Percentiles rank a stretch among this genome's conserved stretches.
phyloP scores from a whole-genome alignment of 2,113 vertebrate genomes.

The Anolis sagrei region DNA sequence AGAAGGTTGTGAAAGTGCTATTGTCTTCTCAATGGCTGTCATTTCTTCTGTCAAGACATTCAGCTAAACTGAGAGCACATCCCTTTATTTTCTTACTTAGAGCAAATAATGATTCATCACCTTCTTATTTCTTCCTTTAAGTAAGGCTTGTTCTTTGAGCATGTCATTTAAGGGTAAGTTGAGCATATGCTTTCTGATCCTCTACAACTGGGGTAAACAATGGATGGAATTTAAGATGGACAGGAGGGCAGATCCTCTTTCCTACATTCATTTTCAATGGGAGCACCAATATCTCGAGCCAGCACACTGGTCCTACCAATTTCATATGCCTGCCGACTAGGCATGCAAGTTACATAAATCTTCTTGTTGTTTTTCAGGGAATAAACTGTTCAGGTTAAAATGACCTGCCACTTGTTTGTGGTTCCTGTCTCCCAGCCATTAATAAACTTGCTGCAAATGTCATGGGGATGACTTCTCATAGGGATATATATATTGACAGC shows the following conservation, averaged over 20 bases:
- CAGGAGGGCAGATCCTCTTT: not conserved
- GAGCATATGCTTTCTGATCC: not conserved
- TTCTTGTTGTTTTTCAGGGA: not conserved
- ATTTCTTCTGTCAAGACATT: conserved; percentile 51
- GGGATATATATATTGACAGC: not conserved
- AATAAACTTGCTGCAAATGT: not conserved
- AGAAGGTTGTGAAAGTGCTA: conserved; percentile 39
- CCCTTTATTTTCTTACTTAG: conserved; percentile 65
- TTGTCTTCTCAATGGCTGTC: conserved; percentile 62
- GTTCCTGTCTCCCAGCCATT: not conserved
- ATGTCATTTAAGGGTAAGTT: not conserved
- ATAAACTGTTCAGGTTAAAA: not conserved
- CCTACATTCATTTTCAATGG: no score
- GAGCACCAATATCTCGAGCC: not conserved
- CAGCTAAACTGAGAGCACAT: conserved; percentile 49
- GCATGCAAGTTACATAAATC: not conserved
- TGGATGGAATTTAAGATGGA: not conserved
- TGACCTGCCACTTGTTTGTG: not conserved
- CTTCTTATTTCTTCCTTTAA: conserved; percentile 49
- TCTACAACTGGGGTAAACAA: not conserved
- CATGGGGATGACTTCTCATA: not conserved
- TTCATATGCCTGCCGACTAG: not conserved
- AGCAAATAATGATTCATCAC: conserved; percentile 61
- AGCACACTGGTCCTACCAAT: not conserved
- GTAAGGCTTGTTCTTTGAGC: not conserved